Evolutionary conservation across 2,797 vertebrate species (phyloP).

Genomic region (Heteromormyrus szaboi): DNA sequence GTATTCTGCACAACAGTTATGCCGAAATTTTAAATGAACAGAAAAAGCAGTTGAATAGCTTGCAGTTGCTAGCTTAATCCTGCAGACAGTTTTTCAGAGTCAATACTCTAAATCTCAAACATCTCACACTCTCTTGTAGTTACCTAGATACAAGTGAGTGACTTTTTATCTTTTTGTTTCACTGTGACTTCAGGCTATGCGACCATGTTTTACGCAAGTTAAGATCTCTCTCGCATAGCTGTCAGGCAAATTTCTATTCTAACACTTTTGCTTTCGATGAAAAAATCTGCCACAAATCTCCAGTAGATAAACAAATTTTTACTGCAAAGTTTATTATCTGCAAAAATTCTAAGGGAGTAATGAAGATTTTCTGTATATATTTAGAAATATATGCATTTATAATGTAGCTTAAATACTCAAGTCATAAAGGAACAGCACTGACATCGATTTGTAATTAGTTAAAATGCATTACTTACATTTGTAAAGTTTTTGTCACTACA

Average conservation of each 20-base stretch:
- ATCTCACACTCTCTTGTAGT: not conserved
- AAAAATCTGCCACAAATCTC: not conserved
- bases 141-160: not conserved
- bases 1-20: not conserved
- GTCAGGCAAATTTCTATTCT: not conserved
- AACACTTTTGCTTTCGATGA: not conserved
- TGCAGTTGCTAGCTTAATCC: not conserved
- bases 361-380: not conserved
- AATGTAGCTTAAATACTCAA: not conserved
- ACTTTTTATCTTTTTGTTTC: not conserved
- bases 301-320: not conserved
- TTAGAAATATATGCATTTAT: not conserved
- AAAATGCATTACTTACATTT: no score
- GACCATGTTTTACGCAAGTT: not conserved
- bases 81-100: not conserved
- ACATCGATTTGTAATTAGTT: no score
- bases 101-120: not conserved
- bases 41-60: not conserved
- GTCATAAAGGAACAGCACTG: no score
- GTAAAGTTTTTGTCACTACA: no score
- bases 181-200: conserved; percentile 1
- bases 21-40: not conserved
- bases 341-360: not conserved
- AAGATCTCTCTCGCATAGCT: conserved; percentile 2
- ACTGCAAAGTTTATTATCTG: not conserved